Conservation (phyloP, 2,888 invertebrate genomes). For the Sepiola atlantica region DNA sequence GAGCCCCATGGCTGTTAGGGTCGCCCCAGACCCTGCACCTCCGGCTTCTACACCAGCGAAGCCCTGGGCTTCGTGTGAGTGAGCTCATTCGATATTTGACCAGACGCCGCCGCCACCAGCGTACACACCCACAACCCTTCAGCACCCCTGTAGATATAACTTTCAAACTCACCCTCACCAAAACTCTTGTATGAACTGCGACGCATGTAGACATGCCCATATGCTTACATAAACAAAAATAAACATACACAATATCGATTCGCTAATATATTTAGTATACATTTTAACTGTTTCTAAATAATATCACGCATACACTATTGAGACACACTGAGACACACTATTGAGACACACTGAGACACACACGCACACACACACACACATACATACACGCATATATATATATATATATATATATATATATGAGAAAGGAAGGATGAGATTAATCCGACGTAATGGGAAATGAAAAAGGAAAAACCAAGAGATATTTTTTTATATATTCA, state of each 20-base stretch:
- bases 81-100: slow-evolving; percentile 6
- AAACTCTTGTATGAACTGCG: not conserved
- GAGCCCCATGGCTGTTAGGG: not conserved
- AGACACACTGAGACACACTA: not conserved
- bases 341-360: not conserved
- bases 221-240: not conserved
- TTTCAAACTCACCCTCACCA: not conserved
- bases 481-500: too few relatives aligned
- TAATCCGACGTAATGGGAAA: too few relatives aligned
- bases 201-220: not conserved
- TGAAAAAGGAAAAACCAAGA: too few relatives aligned
- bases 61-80: slow-evolving; percentile 16
- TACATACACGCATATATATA: not conserved
- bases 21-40: not conserved
- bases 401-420: not conserved
- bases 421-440: too few relatives aligned
- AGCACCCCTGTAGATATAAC: not conserved
- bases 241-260: not conserved
- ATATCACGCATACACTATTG: too few relatives aligned
- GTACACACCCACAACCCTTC: not conserved
- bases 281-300: too few relatives aligned
- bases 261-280: not conserved
- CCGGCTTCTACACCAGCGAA: not conserved
- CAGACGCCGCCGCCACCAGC: not conserved
- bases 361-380: not conserved